Percentiles rank a stretch among this genome's conserved stretches.
Conservation (phyloP, 2,797 vertebrate genomes). For the Sebastiscus tertius region DNA sequence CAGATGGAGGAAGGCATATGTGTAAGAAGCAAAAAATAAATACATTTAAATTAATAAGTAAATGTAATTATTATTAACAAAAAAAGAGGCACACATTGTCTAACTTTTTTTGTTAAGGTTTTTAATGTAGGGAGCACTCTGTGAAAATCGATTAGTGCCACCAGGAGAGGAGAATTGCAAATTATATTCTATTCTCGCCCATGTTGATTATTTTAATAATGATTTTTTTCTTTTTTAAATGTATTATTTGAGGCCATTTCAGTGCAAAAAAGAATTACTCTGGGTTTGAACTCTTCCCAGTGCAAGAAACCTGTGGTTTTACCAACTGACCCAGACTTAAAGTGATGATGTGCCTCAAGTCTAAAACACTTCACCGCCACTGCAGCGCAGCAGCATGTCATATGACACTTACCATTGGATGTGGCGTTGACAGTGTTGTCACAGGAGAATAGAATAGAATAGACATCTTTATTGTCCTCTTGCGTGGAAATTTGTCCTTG, state of each 20-base stretch:
- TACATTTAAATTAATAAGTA: neutral
- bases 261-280: neutral
- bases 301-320: neutral
- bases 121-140: neutral
- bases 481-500: no score
- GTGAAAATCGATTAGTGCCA: neutral
- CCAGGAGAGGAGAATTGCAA: neutral
- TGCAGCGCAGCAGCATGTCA: neutral
- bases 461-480: no score
- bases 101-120: neutral
- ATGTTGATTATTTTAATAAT: neutral
- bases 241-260: neutral
- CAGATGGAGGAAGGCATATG: neutral
- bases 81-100: neutral
- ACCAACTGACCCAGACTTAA: conserved; percentile 20
- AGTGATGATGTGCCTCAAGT: conserved; percentile 10
- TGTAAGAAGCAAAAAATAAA: neutral
- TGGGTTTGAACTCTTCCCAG: neutral
- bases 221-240: neutral
- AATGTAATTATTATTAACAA: neutral
- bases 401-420: neutral
- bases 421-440: neutral
- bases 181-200: neutral
- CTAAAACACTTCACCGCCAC: conserved; percentile 3
- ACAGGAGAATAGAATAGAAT: neutral